Percentiles rank a stretch among this genome's conserved stretches.
Conservation (phyloP, 2,888 invertebrate species). For the Lasioglossum malachurum region DNA sequence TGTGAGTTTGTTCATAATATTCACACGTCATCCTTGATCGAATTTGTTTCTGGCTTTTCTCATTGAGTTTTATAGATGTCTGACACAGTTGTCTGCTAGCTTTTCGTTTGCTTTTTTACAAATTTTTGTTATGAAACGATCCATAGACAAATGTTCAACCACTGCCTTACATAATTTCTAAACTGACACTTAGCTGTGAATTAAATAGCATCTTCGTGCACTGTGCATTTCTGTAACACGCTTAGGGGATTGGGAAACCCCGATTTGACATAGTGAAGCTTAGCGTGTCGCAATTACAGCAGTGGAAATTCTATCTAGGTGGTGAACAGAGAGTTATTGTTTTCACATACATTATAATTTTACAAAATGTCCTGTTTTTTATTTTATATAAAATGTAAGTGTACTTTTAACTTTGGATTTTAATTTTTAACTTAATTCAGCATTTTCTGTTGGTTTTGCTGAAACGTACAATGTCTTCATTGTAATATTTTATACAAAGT, state of each 20-base stretch:
- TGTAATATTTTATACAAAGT: not conserved
- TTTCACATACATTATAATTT: not conserved
- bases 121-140: not conserved
- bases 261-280: not conserved
- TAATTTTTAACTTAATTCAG: not conserved
- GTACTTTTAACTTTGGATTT: not conserved
- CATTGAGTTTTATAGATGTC: not conserved
- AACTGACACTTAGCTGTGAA: not conserved
- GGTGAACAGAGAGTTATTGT: not conserved
- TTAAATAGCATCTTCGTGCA: not conserved
- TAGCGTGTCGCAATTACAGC: not conserved
- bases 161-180: not conserved
- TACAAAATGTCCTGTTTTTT: too few species aligned
- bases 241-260: not conserved
- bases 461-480: not conserved
- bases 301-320: not conserved
- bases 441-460: not conserved
- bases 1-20: constrained; percentile 72
- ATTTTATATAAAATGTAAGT: not conserved
- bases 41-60: not conserved
- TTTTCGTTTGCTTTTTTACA: not conserved
- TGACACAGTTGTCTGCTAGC: not conserved
- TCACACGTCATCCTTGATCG: not conserved
- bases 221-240: not conserved
- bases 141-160: not conserved